These are phyloP conservation scores for Phymastichus coffea DNA, from an alignment of 1,140 invertebrate genomes.

Conservation along the genomic window DNA sequence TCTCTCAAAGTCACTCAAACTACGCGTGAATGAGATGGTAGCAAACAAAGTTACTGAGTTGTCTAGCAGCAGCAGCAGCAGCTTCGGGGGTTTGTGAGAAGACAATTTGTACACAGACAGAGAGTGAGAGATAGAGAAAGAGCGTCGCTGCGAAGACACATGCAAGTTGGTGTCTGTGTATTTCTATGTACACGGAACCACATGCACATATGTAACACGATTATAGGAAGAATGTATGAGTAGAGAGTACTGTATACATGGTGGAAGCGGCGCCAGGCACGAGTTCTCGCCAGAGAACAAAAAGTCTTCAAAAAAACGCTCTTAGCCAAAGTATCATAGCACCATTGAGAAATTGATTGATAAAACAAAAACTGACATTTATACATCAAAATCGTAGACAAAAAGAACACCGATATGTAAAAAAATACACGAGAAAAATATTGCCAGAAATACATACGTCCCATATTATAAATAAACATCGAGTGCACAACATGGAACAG, in stretches of 20 bases:
- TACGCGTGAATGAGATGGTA: too few species aligned
- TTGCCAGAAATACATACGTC: background rate
- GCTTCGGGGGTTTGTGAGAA: too few species aligned
- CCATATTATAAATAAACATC: background rate
- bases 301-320: background rate
- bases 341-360: background rate
- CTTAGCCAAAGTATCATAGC: background rate
- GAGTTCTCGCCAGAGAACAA: conserved; percentile 1
- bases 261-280: conserved; percentile 2
- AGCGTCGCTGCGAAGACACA: too few species aligned
- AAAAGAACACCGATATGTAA: background rate
- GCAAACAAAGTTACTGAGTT: too few species aligned
- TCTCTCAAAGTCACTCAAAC: too few species aligned
- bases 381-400: conserved; percentile 5
- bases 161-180: too few species aligned
- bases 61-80: too few species aligned
- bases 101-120: too few species aligned
- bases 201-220: background rate
- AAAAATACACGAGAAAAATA: background rate
- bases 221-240: background rate
- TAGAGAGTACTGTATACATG: background rate
- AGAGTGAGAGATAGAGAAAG: too few species aligned
- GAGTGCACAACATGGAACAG: conserved; percentile 17
- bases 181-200: background rate
- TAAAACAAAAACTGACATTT: background rate